These are phyloP conservation scores for Trissolcus japonicus DNA, from an alignment of 2,888 invertebrate genomes.

Conservation along the genomic window DNA sequence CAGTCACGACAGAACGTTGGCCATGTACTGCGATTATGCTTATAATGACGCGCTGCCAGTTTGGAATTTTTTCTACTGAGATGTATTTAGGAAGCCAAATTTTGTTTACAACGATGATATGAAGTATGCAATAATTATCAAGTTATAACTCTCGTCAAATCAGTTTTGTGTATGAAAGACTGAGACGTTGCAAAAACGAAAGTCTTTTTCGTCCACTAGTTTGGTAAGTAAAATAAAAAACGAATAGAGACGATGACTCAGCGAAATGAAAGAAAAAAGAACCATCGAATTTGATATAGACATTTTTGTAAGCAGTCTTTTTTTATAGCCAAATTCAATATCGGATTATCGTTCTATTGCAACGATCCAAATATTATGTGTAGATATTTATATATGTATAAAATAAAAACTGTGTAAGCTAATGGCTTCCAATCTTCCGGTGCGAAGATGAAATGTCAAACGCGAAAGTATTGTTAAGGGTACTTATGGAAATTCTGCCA, in stretches of 20 bases:
- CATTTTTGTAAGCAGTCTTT: conserved; percentile 30
- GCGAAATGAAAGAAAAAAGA: not conserved
- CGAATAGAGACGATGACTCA: conserved; percentile 4
- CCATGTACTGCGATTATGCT: not conserved
- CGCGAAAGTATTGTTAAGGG: conserved; percentile 56
- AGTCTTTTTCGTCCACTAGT: conserved; percentile 55
- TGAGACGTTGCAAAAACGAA: conserved; percentile 21
- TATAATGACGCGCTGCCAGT: too few relatives aligned
- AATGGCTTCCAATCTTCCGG: conserved; percentile 54
- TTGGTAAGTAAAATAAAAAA: conserved; percentile 38
- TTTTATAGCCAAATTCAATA: conserved; percentile 27
- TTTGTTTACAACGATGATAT: too few relatives aligned
- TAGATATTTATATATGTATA: conserved; percentile 46
- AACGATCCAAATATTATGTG: conserved; percentile 25
- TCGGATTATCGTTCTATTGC: conserved; percentile 26
- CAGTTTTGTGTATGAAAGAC: too few relatives aligned
- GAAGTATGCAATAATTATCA: too few relatives aligned
- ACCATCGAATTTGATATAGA: conserved; percentile 22
- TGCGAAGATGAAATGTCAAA: conserved; percentile 50
- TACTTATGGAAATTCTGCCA: conserved; percentile 22
- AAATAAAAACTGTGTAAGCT: conserved; percentile 39
- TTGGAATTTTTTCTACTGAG: too few relatives aligned
- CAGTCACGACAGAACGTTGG: not conserved
- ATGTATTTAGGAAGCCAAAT: too few relatives aligned
- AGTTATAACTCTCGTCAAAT: too few relatives aligned